A percentile compares a stretch with the other conserved stretches of the same genome.
phyloP scores from a whole-genome alignment of 1,140 invertebrate genomes.

The Kradibia gibbosae region DNA sequence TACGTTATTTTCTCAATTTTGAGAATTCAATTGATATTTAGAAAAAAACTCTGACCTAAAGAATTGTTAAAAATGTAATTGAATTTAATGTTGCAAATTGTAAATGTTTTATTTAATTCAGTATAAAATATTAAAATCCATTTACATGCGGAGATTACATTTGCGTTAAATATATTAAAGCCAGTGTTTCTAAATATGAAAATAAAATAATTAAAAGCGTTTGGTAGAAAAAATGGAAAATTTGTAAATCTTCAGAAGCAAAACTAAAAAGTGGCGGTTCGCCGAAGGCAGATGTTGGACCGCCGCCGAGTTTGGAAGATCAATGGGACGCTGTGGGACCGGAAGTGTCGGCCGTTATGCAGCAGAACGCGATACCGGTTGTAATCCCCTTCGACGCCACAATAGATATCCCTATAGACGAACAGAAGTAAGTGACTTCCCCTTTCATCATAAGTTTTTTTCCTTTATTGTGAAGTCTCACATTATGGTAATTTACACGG shows the following conservation, averaged over 20 bases:
- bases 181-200: neutral
- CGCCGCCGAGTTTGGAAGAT: conserved; percentile 72
- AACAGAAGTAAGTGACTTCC: conserved; percentile 83
- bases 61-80: too few species aligned
- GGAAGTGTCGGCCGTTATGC: conserved; percentile 82
- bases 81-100: too few species aligned
- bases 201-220: neutral
- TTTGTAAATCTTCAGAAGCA: conserved; percentile 18
- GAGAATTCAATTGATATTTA: too few species aligned
- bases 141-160: too few species aligned
- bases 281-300: neutral
- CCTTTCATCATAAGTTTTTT: conserved; percentile 39
- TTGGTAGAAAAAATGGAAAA: neutral
- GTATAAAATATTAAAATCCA: too few species aligned
- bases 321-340: conserved; percentile 82
- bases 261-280: neutral
- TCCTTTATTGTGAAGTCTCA: neutral
- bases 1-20: too few species aligned
- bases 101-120: too few species aligned
- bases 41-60: too few species aligned
- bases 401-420: conserved; percentile 85
- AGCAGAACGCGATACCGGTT: conserved; percentile 74
- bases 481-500: neutral
- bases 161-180: too few species aligned
- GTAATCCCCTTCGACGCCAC: conserved; percentile 90